Evolutionary conservation across 2,113 vertebrate species (phyloP), one percentile per base, ranked within the genome.

Genomic region (Otolemur garnettii): DNA sequence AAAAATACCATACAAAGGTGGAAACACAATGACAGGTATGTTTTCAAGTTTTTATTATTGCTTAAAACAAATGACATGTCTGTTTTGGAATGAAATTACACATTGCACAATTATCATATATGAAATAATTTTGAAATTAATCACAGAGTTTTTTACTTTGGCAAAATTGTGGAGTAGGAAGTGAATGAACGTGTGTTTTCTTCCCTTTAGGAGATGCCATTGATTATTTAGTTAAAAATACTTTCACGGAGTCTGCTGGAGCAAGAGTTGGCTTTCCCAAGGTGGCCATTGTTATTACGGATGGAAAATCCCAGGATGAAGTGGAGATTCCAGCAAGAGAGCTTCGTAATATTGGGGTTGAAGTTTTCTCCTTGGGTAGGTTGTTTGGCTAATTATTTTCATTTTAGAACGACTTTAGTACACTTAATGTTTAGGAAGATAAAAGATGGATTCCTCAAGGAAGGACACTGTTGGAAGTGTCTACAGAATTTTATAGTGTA

Each of bases 301-400:
- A 99, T 77, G 99, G 99, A 95, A 99, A 98, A 96, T 99, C 99
- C 38, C 99, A 99, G 96, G 99, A 99, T 57, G 98, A 99, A 30
- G 99, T 99, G 18, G 99, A 99, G 97, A 98, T 97, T 77, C 98
- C 98, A 87, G 99, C 99, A 96, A 98, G 96, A 97, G 99, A 98
- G 94, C 99, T 99, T 96, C 98, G 98, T 79, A 98, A 98, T 94
- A 96, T 97, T n/a, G 99, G 99, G 89, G 99, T 99, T 97, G 99
- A 99, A 98, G 98, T 99, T 93, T 99, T 99, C 97, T 99, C 99
- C 60, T 98, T 99, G 91, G 99, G 99, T 99, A 98, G 0, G 98
- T 98, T 74, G 0, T 82, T 97, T 96, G 7, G 33, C 57, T 94
- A 42, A 86, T 88, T 91, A 74, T 19, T 96, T 75, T 66, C 1